Evolutionary conservation across 2,113 vertebrate species (phyloP).

Genomic region (Catharus minimus): DNA sequence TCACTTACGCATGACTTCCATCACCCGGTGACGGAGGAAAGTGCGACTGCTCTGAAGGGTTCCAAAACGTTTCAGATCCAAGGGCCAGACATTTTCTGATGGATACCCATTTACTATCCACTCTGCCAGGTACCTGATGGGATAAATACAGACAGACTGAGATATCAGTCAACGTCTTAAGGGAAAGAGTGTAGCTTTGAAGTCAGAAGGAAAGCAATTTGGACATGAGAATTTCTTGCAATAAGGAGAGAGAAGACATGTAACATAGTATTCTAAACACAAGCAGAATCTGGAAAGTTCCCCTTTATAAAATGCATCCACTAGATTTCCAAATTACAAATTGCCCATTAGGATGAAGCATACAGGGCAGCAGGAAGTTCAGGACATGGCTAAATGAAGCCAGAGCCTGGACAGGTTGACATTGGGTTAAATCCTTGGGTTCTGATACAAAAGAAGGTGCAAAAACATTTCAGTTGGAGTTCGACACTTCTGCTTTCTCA

Average conservation of each 20-base stretch:
- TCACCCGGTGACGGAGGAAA: slow-evolving; percentile 94
- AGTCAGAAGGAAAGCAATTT: background rate
- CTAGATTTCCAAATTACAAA: background rate
- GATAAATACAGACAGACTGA: background rate
- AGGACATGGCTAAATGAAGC: background rate
- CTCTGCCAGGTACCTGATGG: slow-evolving; percentile 89
- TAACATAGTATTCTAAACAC: background rate
- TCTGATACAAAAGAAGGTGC: background rate
- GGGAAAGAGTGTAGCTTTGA: background rate
- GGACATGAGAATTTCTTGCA: background rate
- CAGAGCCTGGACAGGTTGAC: background rate
- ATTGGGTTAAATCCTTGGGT: background rate
- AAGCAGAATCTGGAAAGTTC: background rate
- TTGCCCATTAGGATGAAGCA: background rate
- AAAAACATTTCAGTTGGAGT: background rate
- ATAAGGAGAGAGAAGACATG: background rate
- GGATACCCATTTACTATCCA: slow-evolving; percentile 96
- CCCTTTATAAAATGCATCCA: background rate
- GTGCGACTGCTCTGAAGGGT: slow-evolving; percentile 95
- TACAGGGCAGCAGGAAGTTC: background rate
- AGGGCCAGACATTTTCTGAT: slow-evolving; percentile 88
- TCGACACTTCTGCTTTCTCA: background rate
- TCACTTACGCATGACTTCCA: slow-evolving; percentile 98
- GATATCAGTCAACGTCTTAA: background rate
- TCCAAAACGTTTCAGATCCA: slow-evolving; percentile 95